Conservation (phyloP, 1,140 invertebrate species). For the Drosophila orosa region DNA sequence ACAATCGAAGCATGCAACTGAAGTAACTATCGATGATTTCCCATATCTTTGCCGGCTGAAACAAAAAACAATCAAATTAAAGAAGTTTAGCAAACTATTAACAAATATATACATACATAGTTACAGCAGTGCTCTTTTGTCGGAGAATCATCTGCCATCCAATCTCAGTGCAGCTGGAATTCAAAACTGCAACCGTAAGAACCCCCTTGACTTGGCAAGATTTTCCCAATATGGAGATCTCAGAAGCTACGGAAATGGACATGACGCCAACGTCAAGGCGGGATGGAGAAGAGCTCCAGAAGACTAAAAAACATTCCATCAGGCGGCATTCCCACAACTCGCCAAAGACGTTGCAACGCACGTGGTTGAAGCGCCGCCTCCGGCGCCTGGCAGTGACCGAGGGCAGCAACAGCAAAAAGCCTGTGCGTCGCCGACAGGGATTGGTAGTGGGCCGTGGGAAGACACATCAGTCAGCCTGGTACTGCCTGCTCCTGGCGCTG, state of each 20-base stretch:
- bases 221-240: background rate
- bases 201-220: background rate
- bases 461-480: background rate
- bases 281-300: background rate
- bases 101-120: background rate
- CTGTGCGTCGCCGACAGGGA: background rate
- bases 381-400: background rate
- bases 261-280: background rate
- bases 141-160: background rate
- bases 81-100: background rate
- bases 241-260: background rate
- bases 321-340: background rate
- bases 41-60: background rate
- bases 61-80: background rate
- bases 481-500: background rate
- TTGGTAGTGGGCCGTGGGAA: background rate
- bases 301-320: background rate
- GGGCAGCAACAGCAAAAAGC: background rate
- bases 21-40: background rate
- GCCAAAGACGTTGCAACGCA: slow-evolving; percentile 1
- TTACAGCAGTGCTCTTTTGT: background rate
- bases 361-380: slow-evolving; percentile 1
- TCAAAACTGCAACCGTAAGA: background rate
- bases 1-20: background rate
- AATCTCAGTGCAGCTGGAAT: background rate